These are phyloP conservation scores for Agrypnus murinus DNA, from an alignment of 2,888 invertebrate species.

Conservation along the genomic window DNA sequence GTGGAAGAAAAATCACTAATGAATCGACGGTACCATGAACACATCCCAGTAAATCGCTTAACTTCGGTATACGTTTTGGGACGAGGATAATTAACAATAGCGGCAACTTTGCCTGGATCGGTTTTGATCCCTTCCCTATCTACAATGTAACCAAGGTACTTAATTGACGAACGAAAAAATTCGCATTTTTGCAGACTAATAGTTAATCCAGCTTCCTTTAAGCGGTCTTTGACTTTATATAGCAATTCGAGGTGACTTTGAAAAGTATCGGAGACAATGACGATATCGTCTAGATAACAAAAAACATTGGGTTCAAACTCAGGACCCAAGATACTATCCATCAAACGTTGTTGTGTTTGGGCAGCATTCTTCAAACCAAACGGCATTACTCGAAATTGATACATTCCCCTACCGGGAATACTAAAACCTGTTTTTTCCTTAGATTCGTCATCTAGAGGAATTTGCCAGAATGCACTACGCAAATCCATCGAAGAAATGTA, in stretches of 20 bases:
- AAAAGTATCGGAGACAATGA: conserved; percentile 42
- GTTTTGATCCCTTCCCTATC: conserved; percentile 55
- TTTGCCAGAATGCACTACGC: too few relatives aligned
- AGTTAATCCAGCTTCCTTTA: neutral
- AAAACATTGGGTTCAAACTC: too few relatives aligned
- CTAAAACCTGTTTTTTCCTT: too few relatives aligned
- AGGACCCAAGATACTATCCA: too few relatives aligned
- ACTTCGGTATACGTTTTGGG: conserved; percentile 57
- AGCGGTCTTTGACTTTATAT: neutral
- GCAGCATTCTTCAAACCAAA: too few relatives aligned
- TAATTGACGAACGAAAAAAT: neutral
- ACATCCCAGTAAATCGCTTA: conserved; percentile 59
- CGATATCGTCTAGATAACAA: too few relatives aligned
- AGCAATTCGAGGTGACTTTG: conserved; percentile 33
- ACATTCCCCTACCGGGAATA: too few relatives aligned
- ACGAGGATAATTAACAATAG: conserved; percentile 58
- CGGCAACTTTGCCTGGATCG: conserved; percentile 58
- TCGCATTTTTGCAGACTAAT: neutral
- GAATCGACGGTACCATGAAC: conserved; percentile 60
- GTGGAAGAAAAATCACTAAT: conserved; percentile 57
- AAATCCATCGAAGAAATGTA: too few relatives aligned
- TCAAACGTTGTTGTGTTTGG: too few relatives aligned
- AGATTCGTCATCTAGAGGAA: too few relatives aligned
- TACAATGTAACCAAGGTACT: conserved; percentile 58
- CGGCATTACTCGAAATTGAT: too few relatives aligned